Evolutionary conservation across 2,113 vertebrate genomes (phyloP).

Genomic region (Herpailurus yagouaroundi): DNA sequence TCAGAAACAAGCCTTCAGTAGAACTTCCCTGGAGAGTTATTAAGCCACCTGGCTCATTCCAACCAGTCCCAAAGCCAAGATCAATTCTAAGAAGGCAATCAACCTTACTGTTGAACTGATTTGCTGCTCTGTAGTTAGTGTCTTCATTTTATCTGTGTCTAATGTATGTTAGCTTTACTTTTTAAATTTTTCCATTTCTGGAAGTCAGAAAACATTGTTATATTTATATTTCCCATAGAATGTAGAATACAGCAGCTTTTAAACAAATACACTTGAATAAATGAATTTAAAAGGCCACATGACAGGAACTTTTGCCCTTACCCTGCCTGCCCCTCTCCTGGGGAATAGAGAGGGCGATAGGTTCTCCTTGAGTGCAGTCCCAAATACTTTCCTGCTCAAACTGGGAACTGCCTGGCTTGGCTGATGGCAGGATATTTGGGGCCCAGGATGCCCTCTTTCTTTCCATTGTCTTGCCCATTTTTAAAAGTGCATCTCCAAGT

Average conservation of each 20-base stretch:
- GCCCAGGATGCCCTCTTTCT: neutral
- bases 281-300: neutral
- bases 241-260: neutral
- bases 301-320: neutral
- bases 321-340: rapidly evolving
- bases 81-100: neutral
- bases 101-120: neutral
- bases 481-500: neutral
- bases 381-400: rapidly evolving
- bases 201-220: neutral
- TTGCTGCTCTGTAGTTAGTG: neutral
- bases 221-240: neutral
- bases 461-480: neutral
- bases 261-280: neutral
- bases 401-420: neutral
- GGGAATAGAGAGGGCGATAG: rapidly evolving
- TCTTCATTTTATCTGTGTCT: neutral
- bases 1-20: neutral
- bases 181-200: neutral
- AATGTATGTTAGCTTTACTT: neutral
- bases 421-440: rapidly evolving
- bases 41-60: neutral
- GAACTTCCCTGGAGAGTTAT: neutral
- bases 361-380: rapidly evolving
- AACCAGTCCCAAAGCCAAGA: neutral